Conservation (phyloP, 2,888 invertebrate species). For the Tipula confusa region DNA sequence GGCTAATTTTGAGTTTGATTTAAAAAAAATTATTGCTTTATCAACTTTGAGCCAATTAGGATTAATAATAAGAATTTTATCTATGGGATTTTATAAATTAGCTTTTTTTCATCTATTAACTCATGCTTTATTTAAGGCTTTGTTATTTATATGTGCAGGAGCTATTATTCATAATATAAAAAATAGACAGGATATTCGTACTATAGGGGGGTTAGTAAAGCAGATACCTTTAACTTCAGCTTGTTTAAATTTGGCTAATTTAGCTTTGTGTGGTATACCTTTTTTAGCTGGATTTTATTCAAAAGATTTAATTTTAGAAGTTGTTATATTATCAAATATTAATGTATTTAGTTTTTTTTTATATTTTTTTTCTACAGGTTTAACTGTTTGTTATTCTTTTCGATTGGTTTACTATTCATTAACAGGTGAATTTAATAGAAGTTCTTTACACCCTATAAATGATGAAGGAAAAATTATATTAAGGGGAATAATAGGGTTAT, state of each 20-base stretch:
- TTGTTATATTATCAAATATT: constrained; percentile 53
- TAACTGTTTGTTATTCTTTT: constrained; percentile 57
- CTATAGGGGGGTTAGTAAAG: constrained; percentile 52
- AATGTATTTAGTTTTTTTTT: constrained; percentile 55
- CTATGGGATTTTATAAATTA: constrained; percentile 53
- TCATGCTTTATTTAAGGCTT: constrained; percentile 72
- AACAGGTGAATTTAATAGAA: constrained; percentile 52
- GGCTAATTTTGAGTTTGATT: constrained; percentile 63
- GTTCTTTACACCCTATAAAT: constrained; percentile 51
- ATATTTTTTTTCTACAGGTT: constrained; percentile 56
- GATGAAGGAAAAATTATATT: constrained; percentile 49
- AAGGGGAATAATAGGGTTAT: constrained; percentile 44
- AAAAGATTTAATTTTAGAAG: constrained; percentile 60
- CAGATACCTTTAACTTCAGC: constrained; percentile 54
- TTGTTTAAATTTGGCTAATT: constrained; percentile 57
- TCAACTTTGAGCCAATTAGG: constrained; percentile 72
- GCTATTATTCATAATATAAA: constrained; percentile 61
- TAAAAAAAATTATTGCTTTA: constrained; percentile 75
- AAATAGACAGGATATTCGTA: constrained; percentile 65
- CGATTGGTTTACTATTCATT: constrained; percentile 57
- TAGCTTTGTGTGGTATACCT: constrained; percentile 60
- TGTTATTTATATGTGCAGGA: constrained; percentile 69
- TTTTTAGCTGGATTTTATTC: constrained; percentile 65
- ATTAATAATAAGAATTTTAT: constrained; percentile 64
- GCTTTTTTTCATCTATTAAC: constrained; percentile 68